Percentiles rank a stretch among this genome's conserved stretches.
Evolutionary conservation across 30 jellyfish, hydroid and myxozoan genomes (phyloP).

Genomic region (Cassiopea xamachana): DNA sequence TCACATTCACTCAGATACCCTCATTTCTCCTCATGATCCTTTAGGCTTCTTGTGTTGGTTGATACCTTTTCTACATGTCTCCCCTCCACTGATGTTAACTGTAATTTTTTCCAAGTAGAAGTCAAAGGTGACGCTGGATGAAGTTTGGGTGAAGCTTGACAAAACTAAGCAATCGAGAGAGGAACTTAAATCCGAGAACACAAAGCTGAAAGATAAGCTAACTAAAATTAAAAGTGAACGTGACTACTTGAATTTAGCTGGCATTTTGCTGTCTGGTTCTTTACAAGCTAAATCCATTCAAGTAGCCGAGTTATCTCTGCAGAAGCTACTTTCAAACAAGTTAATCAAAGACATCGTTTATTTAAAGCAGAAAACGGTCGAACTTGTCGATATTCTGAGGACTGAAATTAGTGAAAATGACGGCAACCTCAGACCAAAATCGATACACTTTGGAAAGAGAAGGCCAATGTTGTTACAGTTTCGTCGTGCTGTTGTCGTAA

Average conservation of each 20-base stretch:
- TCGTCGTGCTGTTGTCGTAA: conserved; percentile 73
- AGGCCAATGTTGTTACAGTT: conserved; percentile 55
- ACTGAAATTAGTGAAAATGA: conserved; percentile 60
- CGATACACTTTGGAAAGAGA: background rate
- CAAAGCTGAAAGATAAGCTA: conserved; percentile 7
- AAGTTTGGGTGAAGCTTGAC: conserved; percentile 42
- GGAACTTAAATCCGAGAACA: conserved; percentile 35
- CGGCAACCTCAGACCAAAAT: conserved; percentile 40
- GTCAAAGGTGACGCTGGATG: conserved; percentile 52
- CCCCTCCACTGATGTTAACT: background rate
- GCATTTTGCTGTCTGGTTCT: conserved; percentile 61
- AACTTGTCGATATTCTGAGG: conserved; percentile 53
- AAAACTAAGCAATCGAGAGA: conserved; percentile 52
- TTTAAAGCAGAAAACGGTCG: conserved; percentile 36
- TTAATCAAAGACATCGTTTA: conserved; percentile 8
- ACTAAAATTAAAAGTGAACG: conserved; percentile 15
- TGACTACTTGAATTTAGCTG: conserved; percentile 40
- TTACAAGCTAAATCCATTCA: background rate
- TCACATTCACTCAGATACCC: too few relatives aligned
- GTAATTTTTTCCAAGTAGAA: background rate
- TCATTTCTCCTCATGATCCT: too few relatives aligned
- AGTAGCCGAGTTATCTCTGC: conserved; percentile 3
- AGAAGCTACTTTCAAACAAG: conserved; percentile 5
- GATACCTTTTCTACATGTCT: background rate
- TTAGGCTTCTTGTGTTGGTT: background rate